Percentiles rank a stretch among this genome's conserved stretches.
These are phyloP conservation scores for Drosophila sproati DNA, from an alignment of 1,140 invertebrate species.

Conservation along the genomic window DNA sequence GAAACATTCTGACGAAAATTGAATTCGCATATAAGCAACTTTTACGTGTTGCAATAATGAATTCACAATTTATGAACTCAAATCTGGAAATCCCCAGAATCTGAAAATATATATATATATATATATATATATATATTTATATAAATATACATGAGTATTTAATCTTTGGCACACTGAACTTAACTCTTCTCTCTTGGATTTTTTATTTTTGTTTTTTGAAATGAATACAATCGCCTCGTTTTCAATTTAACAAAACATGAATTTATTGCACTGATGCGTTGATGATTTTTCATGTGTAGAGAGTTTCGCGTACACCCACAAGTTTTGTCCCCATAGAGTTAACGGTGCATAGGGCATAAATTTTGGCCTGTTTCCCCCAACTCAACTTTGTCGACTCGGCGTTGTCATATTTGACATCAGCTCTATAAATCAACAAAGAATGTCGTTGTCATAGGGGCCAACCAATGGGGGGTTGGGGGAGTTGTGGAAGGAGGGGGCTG, in stretches of 20 bases:
- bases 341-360: conserved; percentile 74
- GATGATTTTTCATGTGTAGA: conserved; percentile 30
- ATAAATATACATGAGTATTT: neutral
- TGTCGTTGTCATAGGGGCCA: conserved; percentile 30
- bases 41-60: no score
- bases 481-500: neutral
- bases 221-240: conserved; percentile 36
- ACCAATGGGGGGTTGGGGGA: neutral
- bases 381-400: conserved; percentile 34
- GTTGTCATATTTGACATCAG: conserved; percentile 78
- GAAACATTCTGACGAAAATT: neutral
- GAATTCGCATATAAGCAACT: neutral
- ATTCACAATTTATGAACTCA: no score
- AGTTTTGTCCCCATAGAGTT: conserved; percentile 56
- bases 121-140: no score
- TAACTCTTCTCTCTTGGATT: conserved; percentile 14
- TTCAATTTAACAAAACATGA: conserved; percentile 67
- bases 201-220: conserved; percentile 27
- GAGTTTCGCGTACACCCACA: conserved; percentile 38
- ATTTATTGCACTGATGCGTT: conserved; percentile 61
- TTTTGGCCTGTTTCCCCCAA: conserved; percentile 27
- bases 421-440: conserved; percentile 73
- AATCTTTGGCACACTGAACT: neutral
- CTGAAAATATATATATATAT: no score
- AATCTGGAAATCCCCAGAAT: no score